Conservation (phyloP, 1,140 invertebrate genomes). For the Leptonema lineaticorne region DNA sequence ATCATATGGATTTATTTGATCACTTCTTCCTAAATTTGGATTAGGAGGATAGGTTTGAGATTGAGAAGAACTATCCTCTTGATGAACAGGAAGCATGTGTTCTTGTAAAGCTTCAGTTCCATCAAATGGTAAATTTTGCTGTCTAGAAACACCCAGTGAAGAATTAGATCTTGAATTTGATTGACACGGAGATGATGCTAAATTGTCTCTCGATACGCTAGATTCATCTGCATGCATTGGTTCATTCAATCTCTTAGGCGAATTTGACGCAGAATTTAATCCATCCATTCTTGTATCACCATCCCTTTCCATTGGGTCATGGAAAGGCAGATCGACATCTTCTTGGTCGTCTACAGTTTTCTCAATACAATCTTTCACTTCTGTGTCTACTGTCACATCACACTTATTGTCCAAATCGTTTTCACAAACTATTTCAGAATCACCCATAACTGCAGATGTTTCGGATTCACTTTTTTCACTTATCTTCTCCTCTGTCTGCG, state of each 20-base stretch:
- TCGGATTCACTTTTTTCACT: constrained; percentile 31
- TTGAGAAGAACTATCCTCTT: constrained; percentile 40
- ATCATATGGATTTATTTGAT: constrained; percentile 39
- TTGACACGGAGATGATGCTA: constrained; percentile 33
- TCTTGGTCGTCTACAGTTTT: constrained; percentile 27
- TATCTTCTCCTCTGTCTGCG: constrained; percentile 4
- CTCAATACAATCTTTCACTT: constrained; percentile 21
- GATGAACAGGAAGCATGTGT: constrained; percentile 26
- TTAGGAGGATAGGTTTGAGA: constrained; percentile 36
- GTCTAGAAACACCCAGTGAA: constrained; percentile 32
- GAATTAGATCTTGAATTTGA: constrained; percentile 41
- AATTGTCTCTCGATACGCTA: constrained; percentile 43
- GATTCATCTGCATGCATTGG: constrained; percentile 40
- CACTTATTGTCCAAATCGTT: constrained; percentile 19
- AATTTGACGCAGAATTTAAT: constrained; percentile 33
- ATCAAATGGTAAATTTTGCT: constrained; percentile 25
- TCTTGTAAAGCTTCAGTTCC: constrained; percentile 12
- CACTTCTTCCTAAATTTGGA: constrained; percentile 1
- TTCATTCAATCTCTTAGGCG: constrained; percentile 35
- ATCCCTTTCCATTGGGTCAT: constrained; percentile 22
- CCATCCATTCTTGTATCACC: constrained; percentile 27
- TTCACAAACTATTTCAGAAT: constrained; percentile 16
- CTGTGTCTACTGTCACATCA: constrained; percentile 22
- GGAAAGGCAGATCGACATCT: constrained; percentile 26
- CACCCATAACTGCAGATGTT: constrained; percentile 17